Percentiles rank a stretch among this genome's conserved stretches.
Evolutionary conservation across 2,113 vertebrate species (phyloP).

Genomic region (Tachycineta bicolor): DNA sequence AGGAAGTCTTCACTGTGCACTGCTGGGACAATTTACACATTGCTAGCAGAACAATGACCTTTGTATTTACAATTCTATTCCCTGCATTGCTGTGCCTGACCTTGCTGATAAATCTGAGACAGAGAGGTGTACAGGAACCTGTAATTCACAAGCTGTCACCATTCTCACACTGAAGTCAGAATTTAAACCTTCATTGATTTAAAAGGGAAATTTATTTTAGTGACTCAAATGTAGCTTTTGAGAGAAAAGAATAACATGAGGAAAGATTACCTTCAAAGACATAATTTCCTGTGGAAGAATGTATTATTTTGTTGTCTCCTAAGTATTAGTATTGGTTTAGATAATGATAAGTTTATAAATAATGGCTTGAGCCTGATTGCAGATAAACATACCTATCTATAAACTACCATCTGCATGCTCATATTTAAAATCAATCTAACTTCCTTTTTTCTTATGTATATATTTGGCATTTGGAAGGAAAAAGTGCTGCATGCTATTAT

Average conservation of each 20-base stretch:
- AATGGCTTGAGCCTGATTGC: background rate
- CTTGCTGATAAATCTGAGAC: constrained; percentile 40
- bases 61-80: constrained; percentile 45
- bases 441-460: background rate
- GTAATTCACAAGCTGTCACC: background rate
- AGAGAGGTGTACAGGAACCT: background rate
- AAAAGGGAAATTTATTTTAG: background rate
- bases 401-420: background rate
- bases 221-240: background rate
- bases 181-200: background rate
- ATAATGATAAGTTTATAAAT: background rate
- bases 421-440: background rate
- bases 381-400: background rate
- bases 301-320: background rate
- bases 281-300: background rate
- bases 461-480: background rate
- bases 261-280: background rate
- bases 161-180: background rate
- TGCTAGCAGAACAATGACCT: constrained; percentile 49
- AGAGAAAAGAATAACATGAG: background rate
- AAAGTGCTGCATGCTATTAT: background rate
- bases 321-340: background rate
- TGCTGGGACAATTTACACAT: constrained; percentile 58
- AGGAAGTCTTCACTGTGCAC: constrained; percentile 44
- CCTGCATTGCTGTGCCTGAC: background rate